phyloP scores from a whole-genome alignment of 2,797 vertebrate species.

The Meda fulgida region DNA sequence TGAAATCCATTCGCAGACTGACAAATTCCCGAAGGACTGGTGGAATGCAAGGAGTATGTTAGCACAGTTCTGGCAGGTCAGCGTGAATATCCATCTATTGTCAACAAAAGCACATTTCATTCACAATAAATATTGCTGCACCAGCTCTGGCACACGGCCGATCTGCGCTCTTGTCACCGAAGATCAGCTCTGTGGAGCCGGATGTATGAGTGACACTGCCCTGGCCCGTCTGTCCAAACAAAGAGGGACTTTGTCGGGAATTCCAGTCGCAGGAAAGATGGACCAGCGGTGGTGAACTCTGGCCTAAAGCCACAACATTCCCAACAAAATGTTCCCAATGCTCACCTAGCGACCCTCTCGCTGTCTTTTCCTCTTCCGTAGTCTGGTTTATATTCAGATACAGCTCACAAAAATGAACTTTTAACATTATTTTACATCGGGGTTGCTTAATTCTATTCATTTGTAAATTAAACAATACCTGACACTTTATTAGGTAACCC shows the following conservation, averaged over 20 bases:
- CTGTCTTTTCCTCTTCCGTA: constrained; percentile 31
- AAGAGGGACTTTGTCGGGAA: constrained; percentile 56
- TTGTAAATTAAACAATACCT: not conserved
- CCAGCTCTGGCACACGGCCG: constrained; percentile 43
- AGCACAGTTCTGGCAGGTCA: constrained; percentile 7
- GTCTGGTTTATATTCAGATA: constrained; percentile 28
- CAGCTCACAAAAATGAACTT: constrained; percentile 33
- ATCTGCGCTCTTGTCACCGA: constrained; percentile 29
- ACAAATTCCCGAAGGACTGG: not conserved
- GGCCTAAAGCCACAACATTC: constrained; percentile 35
- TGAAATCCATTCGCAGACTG: not conserved
- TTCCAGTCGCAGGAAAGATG: constrained; percentile 56
- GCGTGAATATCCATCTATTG: constrained; percentile 12
- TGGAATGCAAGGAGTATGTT: not conserved
- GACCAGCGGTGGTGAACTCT: constrained; percentile 38
- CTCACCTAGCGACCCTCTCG: not conserved
- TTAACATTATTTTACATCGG: constrained; percentile 15
- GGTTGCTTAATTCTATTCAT: no score
- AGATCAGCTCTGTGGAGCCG: constrained; percentile 43
- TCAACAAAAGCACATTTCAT: constrained; percentile 23
- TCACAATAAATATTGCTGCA: constrained; percentile 26
- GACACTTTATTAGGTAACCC: no score
- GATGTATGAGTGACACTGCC: constrained; percentile 49
- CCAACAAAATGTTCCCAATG: constrained; percentile 26
- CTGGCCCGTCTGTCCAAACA: constrained; percentile 58